Percentiles rank a stretch among this genome's conserved stretches.
phyloP scores from a whole-genome alignment of 2,888 invertebrate genomes.

The Ormyrus labotus region DNA sequence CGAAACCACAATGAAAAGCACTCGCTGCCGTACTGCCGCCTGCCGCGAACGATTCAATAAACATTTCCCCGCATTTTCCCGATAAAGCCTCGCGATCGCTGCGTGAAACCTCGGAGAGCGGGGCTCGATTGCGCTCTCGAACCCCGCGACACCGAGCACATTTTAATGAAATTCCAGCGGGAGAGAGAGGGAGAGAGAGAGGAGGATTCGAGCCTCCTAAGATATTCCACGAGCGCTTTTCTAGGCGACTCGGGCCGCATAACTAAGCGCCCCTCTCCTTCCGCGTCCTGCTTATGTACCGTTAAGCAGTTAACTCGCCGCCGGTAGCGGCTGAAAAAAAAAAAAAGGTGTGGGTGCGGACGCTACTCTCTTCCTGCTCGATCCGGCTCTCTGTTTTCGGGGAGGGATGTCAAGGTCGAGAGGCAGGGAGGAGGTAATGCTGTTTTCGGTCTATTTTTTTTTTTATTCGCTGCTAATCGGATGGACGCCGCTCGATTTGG shows the following conservation, averaged over 20 bases:
- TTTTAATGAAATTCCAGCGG: slow-evolving; percentile 53
- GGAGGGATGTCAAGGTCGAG: not conserved
- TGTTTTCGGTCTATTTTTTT: no score
- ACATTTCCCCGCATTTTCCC: slow-evolving; percentile 21
- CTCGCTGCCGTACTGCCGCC: no score
- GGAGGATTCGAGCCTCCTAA: slow-evolving; percentile 57
- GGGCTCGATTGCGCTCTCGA: slow-evolving; percentile 21
- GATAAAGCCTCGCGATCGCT: not conserved
- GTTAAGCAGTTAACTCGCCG: slow-evolving; percentile 51
- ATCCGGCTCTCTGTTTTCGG: not conserved
- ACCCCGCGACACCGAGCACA: slow-evolving; percentile 30
- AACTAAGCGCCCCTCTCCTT: slow-evolving; percentile 58
- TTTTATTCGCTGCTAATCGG: slow-evolving; percentile 9
- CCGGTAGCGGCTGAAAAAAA: not conserved
- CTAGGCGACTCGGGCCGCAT: slow-evolving; percentile 61
- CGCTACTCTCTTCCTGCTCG: no score
- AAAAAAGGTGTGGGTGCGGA: not conserved
- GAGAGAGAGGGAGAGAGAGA: not conserved
- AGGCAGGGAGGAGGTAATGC: not conserved
- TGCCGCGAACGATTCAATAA: slow-evolving; percentile 17
- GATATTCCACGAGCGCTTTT: slow-evolving; percentile 64
- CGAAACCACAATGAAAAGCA: no score
- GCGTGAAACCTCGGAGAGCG: not conserved
- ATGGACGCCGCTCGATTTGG: slow-evolving; percentile 10
- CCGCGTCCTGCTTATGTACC: slow-evolving; percentile 36